Evolutionary conservation across 37 sponge, comb jelly and placozoan genomes (phyloP), one percentile per base, ranked within the genome.

Genomic region (Petrosia ficiformis): DNA sequence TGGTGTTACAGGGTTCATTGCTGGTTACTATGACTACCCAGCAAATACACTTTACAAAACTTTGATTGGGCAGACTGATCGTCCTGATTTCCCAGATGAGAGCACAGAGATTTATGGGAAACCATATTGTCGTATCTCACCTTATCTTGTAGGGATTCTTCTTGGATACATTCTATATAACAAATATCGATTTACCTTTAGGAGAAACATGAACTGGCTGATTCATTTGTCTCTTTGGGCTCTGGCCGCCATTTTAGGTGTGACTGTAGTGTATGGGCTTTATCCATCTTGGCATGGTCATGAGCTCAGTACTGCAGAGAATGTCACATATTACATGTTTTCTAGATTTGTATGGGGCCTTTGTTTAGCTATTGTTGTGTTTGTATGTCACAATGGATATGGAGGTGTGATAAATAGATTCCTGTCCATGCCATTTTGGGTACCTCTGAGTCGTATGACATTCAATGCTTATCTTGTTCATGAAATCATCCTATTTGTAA

Each of bases 391-490:
- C 78, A 69, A 84, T 77, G 89, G 88, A 0, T 85, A 87, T 82
- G 97, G 91, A 37, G 80, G 97, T 30, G 41, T 32, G 37, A 75
- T 83, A 35, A 87, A 92, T 48, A 63, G 39, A 1, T 74, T 96
- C 61, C 81, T 96, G 48, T 90, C 94, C 5, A 80, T 89, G 88
- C 54, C 71, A 43, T 64, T 93, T 31, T 96, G 97, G 97, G 74
- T 90, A 4, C 97, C 97, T 0, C 82, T 93, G 11, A 80, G 94
- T 71, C 88, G 97, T n/a, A 70, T 93, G 39, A 84, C 97, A 21
- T 93, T 80, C 65, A 73, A 28, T 52, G 91, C 94, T 30, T 96
- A 96, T 65, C 89, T 96, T 28, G 44, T 90, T 2, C 97, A 96
- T 42, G 90, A 87, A 16, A 56, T 93, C 58, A 70, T 96, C 0